These are phyloP conservation scores for Papilio machaon DNA, from an alignment of 1,140 invertebrate genomes.

Conservation along the genomic window DNA sequence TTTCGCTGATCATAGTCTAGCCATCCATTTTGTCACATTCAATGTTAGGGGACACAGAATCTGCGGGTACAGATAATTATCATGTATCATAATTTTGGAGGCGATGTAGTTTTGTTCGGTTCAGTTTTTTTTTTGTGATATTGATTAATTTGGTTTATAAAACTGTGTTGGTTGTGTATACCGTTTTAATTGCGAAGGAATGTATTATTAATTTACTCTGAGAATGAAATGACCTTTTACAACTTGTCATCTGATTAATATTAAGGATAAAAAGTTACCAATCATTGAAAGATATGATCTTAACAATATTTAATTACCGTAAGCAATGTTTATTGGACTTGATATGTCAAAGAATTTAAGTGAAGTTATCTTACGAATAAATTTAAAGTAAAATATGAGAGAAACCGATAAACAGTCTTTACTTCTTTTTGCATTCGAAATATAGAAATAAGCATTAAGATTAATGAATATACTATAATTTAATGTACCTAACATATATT, in stretches of 20 bases:
- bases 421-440: neutral
- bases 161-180: neutral
- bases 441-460: neutral
- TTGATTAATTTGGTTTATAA: neutral
- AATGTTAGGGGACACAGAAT: conserved; percentile 58
- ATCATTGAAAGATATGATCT: conserved; percentile 4
- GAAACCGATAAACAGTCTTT: neutral
- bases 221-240: conserved; percentile 12
- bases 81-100: conserved; percentile 67
- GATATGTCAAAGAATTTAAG: conserved; percentile 14
- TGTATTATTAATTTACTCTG: conserved; percentile 19
- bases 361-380: neutral
- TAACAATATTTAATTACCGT: conserved; percentile 20
- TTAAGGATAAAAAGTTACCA: conserved; percentile 7
- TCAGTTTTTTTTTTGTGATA: neutral
- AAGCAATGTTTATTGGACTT: conserved; percentile 23
- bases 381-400: neutral
- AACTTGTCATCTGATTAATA: conserved; percentile 26
- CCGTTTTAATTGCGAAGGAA: neutral
- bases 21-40: conserved; percentile 60
- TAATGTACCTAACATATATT: no score
- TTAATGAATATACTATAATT: no score
- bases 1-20: conserved; percentile 47
- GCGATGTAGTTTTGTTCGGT: conserved; percentile 33
- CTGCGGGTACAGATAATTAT: conserved; percentile 60